phyloP scores from a whole-genome alignment of 2,113 vertebrate species.

The Myiagra hebetior region DNA sequence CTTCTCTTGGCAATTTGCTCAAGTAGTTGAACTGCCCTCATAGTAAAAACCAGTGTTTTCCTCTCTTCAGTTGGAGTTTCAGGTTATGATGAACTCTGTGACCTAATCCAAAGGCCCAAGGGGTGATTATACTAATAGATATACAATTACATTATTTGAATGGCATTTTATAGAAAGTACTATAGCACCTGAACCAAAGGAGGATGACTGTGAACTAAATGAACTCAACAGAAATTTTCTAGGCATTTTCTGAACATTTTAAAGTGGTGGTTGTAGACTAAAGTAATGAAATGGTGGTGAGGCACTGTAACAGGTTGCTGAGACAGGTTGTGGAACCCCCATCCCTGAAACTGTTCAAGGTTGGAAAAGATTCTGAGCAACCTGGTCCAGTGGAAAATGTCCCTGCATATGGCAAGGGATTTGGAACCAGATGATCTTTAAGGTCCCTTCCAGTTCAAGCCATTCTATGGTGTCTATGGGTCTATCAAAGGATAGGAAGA shows the following conservation, averaged over 20 bases:
- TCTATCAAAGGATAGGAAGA: background rate
- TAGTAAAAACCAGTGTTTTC: background rate
- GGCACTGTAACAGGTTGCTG: background rate
- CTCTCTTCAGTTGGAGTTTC: background rate
- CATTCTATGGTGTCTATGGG: background rate
- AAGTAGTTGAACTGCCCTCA: background rate
- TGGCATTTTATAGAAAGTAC: background rate
- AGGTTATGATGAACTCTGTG: background rate
- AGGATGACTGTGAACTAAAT: background rate
- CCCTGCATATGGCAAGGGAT: no score
- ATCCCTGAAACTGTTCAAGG: background rate
- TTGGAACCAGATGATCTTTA: background rate
- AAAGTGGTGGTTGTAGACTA: background rate
- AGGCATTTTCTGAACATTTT: background rate
- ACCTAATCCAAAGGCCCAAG: background rate
- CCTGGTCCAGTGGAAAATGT: background rate
- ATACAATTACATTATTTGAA: background rate
- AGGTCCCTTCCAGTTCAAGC: background rate
- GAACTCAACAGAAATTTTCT: background rate
- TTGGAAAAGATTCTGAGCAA: background rate
- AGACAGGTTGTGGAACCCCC: background rate
- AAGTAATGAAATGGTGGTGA: background rate
- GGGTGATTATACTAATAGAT: background rate
- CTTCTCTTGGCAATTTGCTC: background rate
- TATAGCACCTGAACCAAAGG: background rate